Base-by-base conservation (phyloP, 2,113 vertebrate genomes). In the Hippopotamus amphibius region DNA sequence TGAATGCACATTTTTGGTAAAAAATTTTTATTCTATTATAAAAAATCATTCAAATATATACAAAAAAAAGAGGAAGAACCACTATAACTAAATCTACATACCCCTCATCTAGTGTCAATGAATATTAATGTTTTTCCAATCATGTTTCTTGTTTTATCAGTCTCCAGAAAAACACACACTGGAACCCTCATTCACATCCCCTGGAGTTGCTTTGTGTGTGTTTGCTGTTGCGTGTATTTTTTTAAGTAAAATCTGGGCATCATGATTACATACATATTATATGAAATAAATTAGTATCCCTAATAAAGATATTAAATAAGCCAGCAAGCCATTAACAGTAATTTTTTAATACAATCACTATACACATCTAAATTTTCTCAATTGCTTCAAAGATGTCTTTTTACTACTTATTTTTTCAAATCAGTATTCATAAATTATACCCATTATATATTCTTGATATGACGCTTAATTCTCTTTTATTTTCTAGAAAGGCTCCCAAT, bases 241-340 rank as follows among this genome's bases (percentile, higher is more conserved):
- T 46, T 53, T 41, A 57, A 41, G 22, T 13, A 95, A 61, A 77
- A 63, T 4, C 11, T 13, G 7, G 12, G 7, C 7, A 77, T 57
- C 55, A 57, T 57, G 55, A 57, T 57, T 57, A 57, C 55, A 57
- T 57, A 57, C 17, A 19, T 57, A 57, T 57, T 57, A 21, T 17
- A 57, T 21, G 55, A 21, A 57, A 82, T 7, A n/a, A 2, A 48
- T 66, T 55, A 85, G 0, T 68, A 63, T 90, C 17, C 9, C n/a
- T 41, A 86, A 81, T 59, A 94, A 84, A 66, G 7, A 82, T 24
- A 19, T 77, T 68, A 69, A 84, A 63, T 68, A 87, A 96, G 30
- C 33, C 15, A 66, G 11, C 16, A 53, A 76, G 1, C 1, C 41
- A 55, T 37, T 63, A 69, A 6, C 6, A 55, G 19, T 57, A 46